Evolutionary conservation across 2,888 invertebrate species (phyloP).

Genomic region (Acleris literana): DNA sequence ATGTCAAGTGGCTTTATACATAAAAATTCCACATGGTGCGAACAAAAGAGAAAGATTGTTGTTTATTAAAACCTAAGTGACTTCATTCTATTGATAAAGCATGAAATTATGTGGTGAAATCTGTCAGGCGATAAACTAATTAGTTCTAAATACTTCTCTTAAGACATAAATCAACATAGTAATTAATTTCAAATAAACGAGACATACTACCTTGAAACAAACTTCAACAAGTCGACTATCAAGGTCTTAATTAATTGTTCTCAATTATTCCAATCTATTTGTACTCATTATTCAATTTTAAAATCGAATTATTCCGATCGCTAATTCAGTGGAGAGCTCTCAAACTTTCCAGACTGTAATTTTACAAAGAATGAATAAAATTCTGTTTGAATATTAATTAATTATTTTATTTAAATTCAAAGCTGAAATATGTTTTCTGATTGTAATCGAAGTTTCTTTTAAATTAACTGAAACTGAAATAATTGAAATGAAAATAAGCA

Average conservation of each 20-base stretch:
- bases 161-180: constrained; percentile 29
- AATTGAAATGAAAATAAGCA: too few relatives aligned
- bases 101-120: too few relatives aligned
- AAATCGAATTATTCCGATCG: constrained; percentile 34
- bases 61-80: too few relatives aligned
- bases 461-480: too few relatives aligned
- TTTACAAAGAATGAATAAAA: constrained; percentile 10
- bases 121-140: constrained; percentile 11
- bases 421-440: too few relatives aligned
- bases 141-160: constrained; percentile 16
- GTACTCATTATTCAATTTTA: constrained; percentile 32
- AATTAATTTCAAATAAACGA: constrained; percentile 19
- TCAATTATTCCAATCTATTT: constrained; percentile 29
- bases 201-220: constrained; percentile 15
- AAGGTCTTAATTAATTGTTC: constrained; percentile 24
- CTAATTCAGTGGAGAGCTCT: constrained; percentile 17
- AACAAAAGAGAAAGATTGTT: too few relatives aligned
- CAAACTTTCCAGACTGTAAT: constrained; percentile 31
- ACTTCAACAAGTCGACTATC: constrained; percentile 17
- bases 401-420: neutral
- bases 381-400: neutral
- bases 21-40: too few relatives aligned
- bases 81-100: too few relatives aligned
- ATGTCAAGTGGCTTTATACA: too few relatives aligned
- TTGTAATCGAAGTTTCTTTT: too few relatives aligned